phyloP scores from a whole-genome alignment of 2,888 invertebrate genomes.

The Eueremaeus valkanovi region DNA sequence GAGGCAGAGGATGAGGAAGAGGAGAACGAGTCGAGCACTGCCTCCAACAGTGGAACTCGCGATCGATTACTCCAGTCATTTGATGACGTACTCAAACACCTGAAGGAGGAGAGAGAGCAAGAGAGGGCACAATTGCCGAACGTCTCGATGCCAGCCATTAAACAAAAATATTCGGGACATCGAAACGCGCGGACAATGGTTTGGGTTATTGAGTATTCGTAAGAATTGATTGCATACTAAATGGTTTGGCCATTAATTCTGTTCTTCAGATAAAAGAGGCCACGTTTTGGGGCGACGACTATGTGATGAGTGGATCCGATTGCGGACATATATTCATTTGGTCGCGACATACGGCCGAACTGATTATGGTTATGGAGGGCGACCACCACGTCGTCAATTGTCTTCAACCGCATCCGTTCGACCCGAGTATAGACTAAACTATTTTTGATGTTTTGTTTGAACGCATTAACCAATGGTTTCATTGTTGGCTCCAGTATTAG shows the following conservation, averaged over 20 bases:
- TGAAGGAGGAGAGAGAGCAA: conserved; percentile 39
- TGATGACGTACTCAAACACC: conserved; percentile 43
- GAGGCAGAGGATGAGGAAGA: conserved; percentile 30
- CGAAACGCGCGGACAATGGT: conserved; percentile 65
- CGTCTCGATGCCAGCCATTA: conserved; percentile 55
- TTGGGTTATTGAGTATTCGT: conserved; percentile 41
- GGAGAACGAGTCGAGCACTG: not conserved
- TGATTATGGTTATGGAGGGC: conserved; percentile 71
- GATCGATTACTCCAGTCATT: conserved; percentile 54
- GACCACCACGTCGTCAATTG: conserved; percentile 78
- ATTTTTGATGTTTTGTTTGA: not conserved
- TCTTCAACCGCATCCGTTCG: conserved; percentile 72
- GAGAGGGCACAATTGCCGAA: conserved; percentile 41
- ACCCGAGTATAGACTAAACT: conserved; percentile 55
- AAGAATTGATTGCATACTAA: conserved; percentile 33
- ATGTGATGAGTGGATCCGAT: conserved; percentile 80
- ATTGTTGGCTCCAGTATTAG: conserved; percentile 55
- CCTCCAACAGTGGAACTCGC: not conserved
- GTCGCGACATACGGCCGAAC: conserved; percentile 65
- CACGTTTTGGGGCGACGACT: conserved; percentile 75
- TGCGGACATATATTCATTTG: conserved; percentile 82
- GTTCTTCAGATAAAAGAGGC: conserved; percentile 79
- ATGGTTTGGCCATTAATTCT: too few species aligned
- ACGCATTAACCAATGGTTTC: too few species aligned
- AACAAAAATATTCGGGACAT: conserved; percentile 70